A percentile compares a stretch with the other conserved stretches of the same genome.
Conservation (phyloP, 92 coral and sea anemone genomes). For the Montipora capitata region DNA sequence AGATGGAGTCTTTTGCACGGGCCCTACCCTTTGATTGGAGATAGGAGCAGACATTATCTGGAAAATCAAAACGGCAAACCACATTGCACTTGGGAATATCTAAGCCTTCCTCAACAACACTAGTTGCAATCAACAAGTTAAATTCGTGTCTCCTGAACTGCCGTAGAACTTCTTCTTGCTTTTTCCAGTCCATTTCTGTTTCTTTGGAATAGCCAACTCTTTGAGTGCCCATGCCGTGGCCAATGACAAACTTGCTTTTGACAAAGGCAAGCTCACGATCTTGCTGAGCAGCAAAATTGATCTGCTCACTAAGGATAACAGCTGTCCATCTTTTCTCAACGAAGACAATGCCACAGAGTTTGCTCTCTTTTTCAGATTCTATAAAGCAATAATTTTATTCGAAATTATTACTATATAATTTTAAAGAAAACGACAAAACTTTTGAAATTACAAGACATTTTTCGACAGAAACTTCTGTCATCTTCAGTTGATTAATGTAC, state of each 20-base stretch:
- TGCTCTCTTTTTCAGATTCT: conserved; percentile 23
- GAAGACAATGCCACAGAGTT: conserved; percentile 91
- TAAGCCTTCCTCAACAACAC: conserved; percentile 97
- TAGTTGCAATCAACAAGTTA: conserved; percentile 91
- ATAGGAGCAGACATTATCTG: conserved; percentile 85
- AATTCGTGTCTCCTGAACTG: conserved; percentile 77
- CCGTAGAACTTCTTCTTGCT: conserved; percentile 81
- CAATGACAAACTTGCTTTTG: conserved; percentile 88
- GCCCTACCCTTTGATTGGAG: conserved; percentile 97
- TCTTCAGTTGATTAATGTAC: no score
- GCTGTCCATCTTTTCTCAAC: conserved; percentile 92
- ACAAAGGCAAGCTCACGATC: conserved; percentile 58
- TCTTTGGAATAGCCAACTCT: conserved; percentile 48
- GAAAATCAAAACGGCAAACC: conserved; percentile 93
- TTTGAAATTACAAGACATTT: no score
- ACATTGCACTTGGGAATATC: conserved; percentile 95
- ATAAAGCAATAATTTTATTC: neutral
- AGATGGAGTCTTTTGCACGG: conserved; percentile 86
- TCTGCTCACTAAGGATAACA: conserved; percentile 80
- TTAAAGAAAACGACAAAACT: no score
- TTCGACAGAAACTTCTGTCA: no score
- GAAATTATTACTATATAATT: no score
- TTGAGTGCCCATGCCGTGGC: conserved; percentile 81
- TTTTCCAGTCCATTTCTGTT: conserved; percentile 88
- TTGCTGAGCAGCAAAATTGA: conserved; percentile 73